These are phyloP conservation scores for Taeniopygia guttata DNA, from an alignment of 2,797 vertebrate genomes.

Conservation along the genomic window DNA sequence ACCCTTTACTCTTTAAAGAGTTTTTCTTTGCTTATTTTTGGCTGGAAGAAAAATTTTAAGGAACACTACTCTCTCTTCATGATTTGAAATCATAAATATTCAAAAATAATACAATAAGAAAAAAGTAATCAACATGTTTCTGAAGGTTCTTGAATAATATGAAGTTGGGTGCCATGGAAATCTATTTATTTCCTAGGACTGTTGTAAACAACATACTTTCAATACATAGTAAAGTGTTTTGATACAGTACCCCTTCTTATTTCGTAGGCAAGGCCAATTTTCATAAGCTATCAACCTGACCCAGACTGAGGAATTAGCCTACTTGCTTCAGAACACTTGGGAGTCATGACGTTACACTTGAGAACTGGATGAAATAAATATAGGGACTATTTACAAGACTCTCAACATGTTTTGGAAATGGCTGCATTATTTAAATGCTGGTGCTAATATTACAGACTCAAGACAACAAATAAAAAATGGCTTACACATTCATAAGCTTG, in stretches of 20 bases:
- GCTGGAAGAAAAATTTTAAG: not conserved
- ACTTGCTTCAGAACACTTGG: not conserved
- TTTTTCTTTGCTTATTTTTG: not conserved
- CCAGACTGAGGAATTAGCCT: not conserved
- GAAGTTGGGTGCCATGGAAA: not conserved
- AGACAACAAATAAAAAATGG: not conserved
- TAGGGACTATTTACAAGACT: not conserved
- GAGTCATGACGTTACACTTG: not conserved
- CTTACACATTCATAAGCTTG: not conserved
- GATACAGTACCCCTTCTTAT: not conserved
- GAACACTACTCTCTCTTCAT: not conserved
- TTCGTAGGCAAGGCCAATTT: not conserved
- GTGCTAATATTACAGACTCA: not conserved
- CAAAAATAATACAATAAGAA: not conserved
- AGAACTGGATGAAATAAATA: not conserved
- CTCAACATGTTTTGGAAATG: not conserved
- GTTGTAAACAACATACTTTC: not conserved
- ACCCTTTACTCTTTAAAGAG: not conserved
- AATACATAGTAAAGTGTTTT: not conserved
- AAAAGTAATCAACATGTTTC: not conserved
- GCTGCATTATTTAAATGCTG: not conserved
- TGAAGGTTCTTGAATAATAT: not conserved
- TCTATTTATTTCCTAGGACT: not conserved
- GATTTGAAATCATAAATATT: not conserved
- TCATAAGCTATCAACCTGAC: not conserved